Conservation (phyloP, 2,113 vertebrate species). For the Danionella cerebrum region DNA sequence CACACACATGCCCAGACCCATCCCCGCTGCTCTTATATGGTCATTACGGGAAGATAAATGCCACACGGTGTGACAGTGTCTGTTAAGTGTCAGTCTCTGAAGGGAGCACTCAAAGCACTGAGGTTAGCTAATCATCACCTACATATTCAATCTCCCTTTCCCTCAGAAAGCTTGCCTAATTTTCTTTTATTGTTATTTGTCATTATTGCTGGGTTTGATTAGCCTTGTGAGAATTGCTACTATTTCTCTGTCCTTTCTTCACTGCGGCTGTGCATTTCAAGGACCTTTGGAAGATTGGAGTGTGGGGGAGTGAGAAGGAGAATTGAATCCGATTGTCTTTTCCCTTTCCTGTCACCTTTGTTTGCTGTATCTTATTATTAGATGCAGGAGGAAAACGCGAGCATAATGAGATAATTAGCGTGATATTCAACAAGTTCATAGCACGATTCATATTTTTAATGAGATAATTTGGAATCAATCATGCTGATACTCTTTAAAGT, state of each 20-base stretch:
- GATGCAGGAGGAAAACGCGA: background rate
- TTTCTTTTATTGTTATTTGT: background rate
- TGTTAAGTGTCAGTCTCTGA: background rate
- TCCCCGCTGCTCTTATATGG: background rate
- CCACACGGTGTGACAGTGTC: background rate
- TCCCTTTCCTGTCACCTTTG: constrained; percentile 37
- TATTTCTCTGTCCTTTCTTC: constrained; percentile 4
- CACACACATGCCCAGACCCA: background rate
- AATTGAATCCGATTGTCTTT: constrained; percentile 52
- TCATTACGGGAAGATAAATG: background rate
- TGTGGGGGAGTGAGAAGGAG: constrained; percentile 19
- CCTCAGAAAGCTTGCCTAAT: background rate
- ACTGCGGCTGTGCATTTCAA: constrained; percentile 35
- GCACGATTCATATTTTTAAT: no score
- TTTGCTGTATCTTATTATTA: constrained; percentile 16
- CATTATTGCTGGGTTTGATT: background rate
- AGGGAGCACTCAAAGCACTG: constrained; percentile 7
- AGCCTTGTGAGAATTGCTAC: background rate
- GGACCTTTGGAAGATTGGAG: constrained; percentile 20
- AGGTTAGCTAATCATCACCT: constrained; percentile 34
- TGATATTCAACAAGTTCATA: no score
- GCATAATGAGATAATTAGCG: background rate
- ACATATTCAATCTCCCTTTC: background rate
- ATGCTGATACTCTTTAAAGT: no score
- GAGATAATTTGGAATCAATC: background rate